These are phyloP conservation scores for Chrysodeixis includens DNA, from an alignment of 2,888 invertebrate species.

Conservation along the genomic window DNA sequence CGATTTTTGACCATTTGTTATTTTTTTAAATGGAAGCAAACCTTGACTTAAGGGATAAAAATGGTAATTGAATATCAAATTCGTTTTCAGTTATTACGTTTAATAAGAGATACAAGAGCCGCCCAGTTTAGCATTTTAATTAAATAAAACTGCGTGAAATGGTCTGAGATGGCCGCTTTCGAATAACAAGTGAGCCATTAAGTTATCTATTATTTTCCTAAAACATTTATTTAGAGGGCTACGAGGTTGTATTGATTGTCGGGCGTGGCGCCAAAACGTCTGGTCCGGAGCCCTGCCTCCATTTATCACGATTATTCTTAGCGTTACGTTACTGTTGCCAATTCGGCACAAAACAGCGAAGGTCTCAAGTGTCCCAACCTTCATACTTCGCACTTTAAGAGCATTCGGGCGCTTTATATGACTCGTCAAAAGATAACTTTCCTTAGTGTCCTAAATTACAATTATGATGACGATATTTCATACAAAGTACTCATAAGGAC, in stretches of 20 bases:
- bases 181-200: background rate
- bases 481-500: background rate
- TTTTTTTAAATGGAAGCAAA: no score
- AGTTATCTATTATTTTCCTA: slow-evolving; percentile 13
- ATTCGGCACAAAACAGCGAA: slow-evolving; percentile 37
- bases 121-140: background rate
- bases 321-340: slow-evolving; percentile 44
- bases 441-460: background rate
- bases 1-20: no score
- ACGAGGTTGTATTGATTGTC: slow-evolving; percentile 54
- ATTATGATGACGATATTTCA: background rate
- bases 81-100: background rate
- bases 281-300: slow-evolving; percentile 37
- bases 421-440: slow-evolving; percentile 19
- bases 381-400: slow-evolving; percentile 23
- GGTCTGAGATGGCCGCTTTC: background rate
- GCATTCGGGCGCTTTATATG: slow-evolving; percentile 24
- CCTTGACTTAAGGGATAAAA: background rate
- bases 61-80: background rate
- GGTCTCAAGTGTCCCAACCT: slow-evolving; percentile 32
- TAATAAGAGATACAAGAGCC: background rate
- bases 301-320: slow-evolving; percentile 57
- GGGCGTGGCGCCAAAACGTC: slow-evolving; percentile 65
- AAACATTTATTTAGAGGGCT: slow-evolving; percentile 36
- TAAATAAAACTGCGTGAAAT: background rate